Percentiles rank a stretch among this genome's conserved stretches.
Conservation (phyloP, 2,888 invertebrate genomes). For the Limnephilus rhombicus region DNA sequence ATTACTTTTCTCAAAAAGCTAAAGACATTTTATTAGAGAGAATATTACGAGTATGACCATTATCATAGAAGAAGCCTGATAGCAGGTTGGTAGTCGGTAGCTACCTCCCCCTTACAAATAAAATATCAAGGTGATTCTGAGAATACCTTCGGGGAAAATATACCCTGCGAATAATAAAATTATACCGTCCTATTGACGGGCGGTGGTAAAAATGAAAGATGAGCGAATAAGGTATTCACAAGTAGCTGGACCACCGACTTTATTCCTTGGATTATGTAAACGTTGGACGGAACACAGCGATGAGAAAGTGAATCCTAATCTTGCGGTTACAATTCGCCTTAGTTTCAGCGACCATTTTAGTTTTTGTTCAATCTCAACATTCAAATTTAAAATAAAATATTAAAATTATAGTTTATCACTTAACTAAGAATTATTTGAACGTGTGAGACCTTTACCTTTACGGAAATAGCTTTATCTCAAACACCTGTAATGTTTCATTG, state of each 20-base stretch:
- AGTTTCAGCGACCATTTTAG: no score
- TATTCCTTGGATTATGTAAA: neutral
- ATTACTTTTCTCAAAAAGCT: neutral
- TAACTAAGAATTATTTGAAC: no score
- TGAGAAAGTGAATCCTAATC: neutral
- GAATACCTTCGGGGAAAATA: conserved; percentile 36
- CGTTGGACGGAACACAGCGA: neutral
- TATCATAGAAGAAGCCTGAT: neutral
- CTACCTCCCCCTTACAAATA: neutral
- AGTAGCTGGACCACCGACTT: conserved; percentile 7
- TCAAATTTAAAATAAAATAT: no score
- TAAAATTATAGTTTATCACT: no score
- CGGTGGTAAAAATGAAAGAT: conserved; percentile 53
- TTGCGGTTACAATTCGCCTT: no score
- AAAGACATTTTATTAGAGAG: neutral
- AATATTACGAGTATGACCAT: neutral
- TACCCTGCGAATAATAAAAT: conserved; percentile 49
- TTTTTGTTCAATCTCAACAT: no score
- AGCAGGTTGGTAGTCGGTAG: neutral
- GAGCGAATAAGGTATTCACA: conserved; percentile 30
- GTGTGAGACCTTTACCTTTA: no score
- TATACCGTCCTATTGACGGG: conserved; percentile 54
- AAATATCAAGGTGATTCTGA: conserved; percentile 26
- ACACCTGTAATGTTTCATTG: no score
- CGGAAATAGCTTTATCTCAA: no score